phyloP scores from a whole-genome alignment of 2,113 vertebrate genomes.

The Arizona elegans region DNA sequence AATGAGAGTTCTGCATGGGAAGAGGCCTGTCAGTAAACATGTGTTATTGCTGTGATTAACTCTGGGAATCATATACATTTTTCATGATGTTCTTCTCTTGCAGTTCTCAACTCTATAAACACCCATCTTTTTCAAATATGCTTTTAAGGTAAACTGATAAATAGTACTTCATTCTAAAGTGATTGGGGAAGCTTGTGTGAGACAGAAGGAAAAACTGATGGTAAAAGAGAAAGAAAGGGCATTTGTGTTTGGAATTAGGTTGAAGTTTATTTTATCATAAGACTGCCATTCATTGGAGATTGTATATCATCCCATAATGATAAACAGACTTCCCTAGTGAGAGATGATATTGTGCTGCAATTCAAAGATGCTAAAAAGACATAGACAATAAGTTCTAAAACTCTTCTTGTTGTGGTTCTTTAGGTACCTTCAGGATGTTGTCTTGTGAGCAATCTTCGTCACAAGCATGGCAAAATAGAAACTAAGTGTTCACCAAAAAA shows the following conservation, averaged over 20 bases:
- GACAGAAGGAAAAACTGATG: accelerated
- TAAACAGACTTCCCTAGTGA: not conserved
- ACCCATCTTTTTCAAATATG: conserved; percentile 27
- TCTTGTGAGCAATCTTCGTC: not conserved
- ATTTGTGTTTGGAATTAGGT: accelerated
- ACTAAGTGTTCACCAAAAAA: not conserved
- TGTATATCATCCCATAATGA: not conserved
- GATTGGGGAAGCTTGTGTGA: accelerated
- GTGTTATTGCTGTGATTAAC: conserved; percentile 60
- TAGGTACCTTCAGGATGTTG: not conserved
- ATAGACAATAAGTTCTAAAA: not conserved
- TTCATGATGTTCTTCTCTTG: conserved; percentile 46
- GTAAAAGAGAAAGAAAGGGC: not conserved
- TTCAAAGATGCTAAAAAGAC: not conserved
- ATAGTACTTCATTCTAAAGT: conserved; percentile 15
- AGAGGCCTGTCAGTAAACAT: conserved; percentile 53
- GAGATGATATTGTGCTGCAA: not conserved
- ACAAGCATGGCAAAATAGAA: not conserved
- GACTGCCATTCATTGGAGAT: not conserved
- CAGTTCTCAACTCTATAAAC: conserved; percentile 38
- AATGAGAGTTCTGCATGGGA: not conserved
- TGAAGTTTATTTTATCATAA: not conserved
- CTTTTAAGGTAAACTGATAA: not conserved
- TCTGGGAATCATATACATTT: conserved; percentile 34
- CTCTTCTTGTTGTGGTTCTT: not conserved